Percentiles rank a stretch among this genome's conserved stretches.
These are phyloP conservation scores for Aplidium turbinatum DNA, from an alignment of 23 tunicate genomes.

Conservation along the genomic window DNA sequence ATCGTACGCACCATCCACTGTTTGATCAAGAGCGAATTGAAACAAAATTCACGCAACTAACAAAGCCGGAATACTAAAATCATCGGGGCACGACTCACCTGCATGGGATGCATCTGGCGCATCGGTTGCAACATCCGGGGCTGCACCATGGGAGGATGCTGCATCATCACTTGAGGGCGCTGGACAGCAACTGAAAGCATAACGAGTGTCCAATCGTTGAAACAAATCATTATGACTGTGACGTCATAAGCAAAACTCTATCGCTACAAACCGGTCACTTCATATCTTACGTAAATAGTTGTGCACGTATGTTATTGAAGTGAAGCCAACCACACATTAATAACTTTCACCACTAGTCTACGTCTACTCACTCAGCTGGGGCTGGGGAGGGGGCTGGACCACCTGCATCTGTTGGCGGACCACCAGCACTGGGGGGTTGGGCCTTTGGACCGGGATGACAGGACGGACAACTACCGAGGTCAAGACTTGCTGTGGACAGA, in stretches of 20 bases:
- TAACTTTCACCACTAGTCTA: too few relatives aligned
- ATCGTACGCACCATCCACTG: too few relatives aligned
- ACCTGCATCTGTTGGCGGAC: slow-evolving; percentile 92
- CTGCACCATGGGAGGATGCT: slow-evolving; percentile 42
- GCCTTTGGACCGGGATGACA: slow-evolving; percentile 75
- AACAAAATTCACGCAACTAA: too few relatives aligned
- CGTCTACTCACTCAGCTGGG: slow-evolving; percentile 54
- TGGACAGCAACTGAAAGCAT: slow-evolving; percentile 63
- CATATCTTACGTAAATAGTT: too few relatives aligned
- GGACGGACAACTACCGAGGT: slow-evolving; percentile 84
- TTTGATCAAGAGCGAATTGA: too few relatives aligned
- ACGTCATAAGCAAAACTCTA: too few relatives aligned
- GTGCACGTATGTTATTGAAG: too few relatives aligned
- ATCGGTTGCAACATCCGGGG: slow-evolving; percentile 60
- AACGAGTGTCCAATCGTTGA: too few relatives aligned
- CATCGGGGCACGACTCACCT: slow-evolving; percentile 29
- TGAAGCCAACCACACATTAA: too few relatives aligned
- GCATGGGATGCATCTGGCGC: slow-evolving; percentile 43
- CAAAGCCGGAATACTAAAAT: too few relatives aligned
- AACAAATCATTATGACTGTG: too few relatives aligned
- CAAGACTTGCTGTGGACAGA: slow-evolving; percentile 35
- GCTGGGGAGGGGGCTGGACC: slow-evolving; percentile 71
- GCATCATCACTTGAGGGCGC: slow-evolving; percentile 72
- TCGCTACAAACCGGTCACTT: too few relatives aligned
- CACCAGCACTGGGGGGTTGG: slow-evolving; percentile 76